phyloP scores from a whole-genome alignment of 2,888 invertebrate species.

The Ennomos fuscantarius region DNA sequence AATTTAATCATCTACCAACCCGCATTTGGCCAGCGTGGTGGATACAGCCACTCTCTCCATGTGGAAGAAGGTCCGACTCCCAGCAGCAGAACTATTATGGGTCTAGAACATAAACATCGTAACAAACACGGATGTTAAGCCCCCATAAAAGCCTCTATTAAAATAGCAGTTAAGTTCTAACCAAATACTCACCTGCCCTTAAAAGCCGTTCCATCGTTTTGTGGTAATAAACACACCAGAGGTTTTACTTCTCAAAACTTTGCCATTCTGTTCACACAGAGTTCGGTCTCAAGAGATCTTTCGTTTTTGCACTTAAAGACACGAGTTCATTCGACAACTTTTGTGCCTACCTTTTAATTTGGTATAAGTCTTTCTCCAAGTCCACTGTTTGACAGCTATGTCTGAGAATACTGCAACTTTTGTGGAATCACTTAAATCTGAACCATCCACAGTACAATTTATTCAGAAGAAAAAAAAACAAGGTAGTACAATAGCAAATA shows the following conservation, averaged over 20 bases:
- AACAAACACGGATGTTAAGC: constrained; percentile 8
- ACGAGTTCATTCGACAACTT: constrained; percentile 48
- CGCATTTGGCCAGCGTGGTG: too few species aligned
- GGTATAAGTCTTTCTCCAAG: constrained; percentile 6
- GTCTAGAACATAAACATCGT: neutral
- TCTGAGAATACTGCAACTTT: too few species aligned
- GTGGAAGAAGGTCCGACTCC: too few species aligned
- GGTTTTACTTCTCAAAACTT: constrained; percentile 49
- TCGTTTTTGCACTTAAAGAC: constrained; percentile 49
- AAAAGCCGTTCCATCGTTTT: constrained; percentile 28
- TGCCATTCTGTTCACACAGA: constrained; percentile 47
- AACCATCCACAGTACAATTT: too few species aligned
- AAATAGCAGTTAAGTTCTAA: constrained; percentile 23
- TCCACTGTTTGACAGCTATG: too few species aligned
- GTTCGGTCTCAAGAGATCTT: constrained; percentile 45
- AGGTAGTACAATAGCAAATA: too few species aligned
- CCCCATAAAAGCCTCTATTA: constrained; percentile 13
- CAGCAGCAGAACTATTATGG: too few species aligned
- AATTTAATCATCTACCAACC: too few species aligned
- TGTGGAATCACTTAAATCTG: too few species aligned
- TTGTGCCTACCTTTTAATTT: constrained; percentile 27
- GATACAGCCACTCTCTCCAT: too few species aligned
- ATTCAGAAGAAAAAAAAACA: too few species aligned
- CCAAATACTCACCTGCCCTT: constrained; percentile 27
- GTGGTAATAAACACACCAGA: constrained; percentile 46